Evolutionary conservation across 2,113 vertebrate species (phyloP), one percentile per base, ranked within the genome.

Genomic region (Sciurus niger): DNA sequence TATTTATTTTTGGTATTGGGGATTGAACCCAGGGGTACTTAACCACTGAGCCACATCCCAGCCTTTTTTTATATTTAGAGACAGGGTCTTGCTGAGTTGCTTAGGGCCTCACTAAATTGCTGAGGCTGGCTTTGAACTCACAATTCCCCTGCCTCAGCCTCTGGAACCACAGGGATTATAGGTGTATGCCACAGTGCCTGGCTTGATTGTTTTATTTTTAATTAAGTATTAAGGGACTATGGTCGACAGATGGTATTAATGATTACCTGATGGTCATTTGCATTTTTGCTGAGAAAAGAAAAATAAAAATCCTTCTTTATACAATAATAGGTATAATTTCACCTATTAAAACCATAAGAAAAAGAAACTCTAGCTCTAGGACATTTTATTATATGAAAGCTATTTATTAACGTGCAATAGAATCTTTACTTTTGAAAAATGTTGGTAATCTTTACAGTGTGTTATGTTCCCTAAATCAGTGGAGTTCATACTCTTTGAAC

Each of bases 261-360:
- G 78, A 90, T 94, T 93, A 95, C 60, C 93, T 96, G 60, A 97
- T 85, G 16, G 53, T 4, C 84, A 94, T 98, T 95, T 94, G 96
- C 86, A 96, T 97, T 96, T 94, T 84, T 89, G 78, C 55, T 6
- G 76, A 60, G 58, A 95, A 8, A 8, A 80, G 84, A 90, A 40
- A 85, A 63, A 22, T 70, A 93, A 98, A 96, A 94, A 8, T 12
- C 1, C 67, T 65, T 0, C 2, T 73, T 96, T 88, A 67, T 40
- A 65, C 53, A 97, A 95, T 67, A 68, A 60, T 2, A 78, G 94
- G 58, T 82, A 67, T 12, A 48, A 24, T 63, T 63, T 25, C 25
- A 77, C n/a, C 17, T 83, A 32, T 37, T 86, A 53, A 70, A 53
- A 11, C 82, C 8, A 20, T 80, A 80, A 70, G 60, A 24, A 20